Base-by-base conservation (phyloP, 2,888 invertebrate genomes). In the Serrognathus titanus region DNA sequence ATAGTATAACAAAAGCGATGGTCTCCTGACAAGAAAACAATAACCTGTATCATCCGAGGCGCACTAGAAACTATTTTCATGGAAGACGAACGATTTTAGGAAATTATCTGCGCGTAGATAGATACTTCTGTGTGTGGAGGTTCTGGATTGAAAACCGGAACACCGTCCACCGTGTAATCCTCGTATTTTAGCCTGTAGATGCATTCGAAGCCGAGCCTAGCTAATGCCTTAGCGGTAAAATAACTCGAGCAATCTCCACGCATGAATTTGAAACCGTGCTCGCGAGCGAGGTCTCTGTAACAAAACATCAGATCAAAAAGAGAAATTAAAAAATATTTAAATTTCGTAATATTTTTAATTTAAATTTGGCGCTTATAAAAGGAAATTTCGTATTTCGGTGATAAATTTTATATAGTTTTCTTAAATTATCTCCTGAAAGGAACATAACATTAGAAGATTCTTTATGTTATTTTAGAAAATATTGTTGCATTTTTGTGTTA, bases 241-340 rank as follows among this genome's bases (percentile, higher is more conserved):
- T 85, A 83, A 69, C 91, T 92, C 6, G 89, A 85, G 58, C 91
- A 90, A 66, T 91, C 86, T 47, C 86, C 83, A 20, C 90, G 82
- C 57, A 89, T 81, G 8, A 90, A 76, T 56, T 81, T 78, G 60
- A 84, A 81, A 20, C 81, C 80, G 50, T 77, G 74, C 55, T 83
- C 77, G 59, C 73, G 77, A 24, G 82, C 82, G 16, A 83, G 71
- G 57, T 83, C 81, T 67, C 88, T 89, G 81, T 16, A 84, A 83
- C 62, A 60, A 31, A 43, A 38, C 7, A 6, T 31, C 6, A 31
- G 24, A 1, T 31, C 3, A 31, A 31, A 31, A 31, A 6, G 24
- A 31, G 16, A 16, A 16, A 16, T 16, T 16, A 16, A 16, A 16
- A n/a, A n/a, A n/a, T n/a, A n/a, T n/a, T n/a, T n/a, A n/a, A n/a